A percentile compares a stretch with the other conserved stretches of the same genome.
phyloP scores from a whole-genome alignment of 2,888 invertebrate genomes.

The Caenorhabditis sp. region DNA sequence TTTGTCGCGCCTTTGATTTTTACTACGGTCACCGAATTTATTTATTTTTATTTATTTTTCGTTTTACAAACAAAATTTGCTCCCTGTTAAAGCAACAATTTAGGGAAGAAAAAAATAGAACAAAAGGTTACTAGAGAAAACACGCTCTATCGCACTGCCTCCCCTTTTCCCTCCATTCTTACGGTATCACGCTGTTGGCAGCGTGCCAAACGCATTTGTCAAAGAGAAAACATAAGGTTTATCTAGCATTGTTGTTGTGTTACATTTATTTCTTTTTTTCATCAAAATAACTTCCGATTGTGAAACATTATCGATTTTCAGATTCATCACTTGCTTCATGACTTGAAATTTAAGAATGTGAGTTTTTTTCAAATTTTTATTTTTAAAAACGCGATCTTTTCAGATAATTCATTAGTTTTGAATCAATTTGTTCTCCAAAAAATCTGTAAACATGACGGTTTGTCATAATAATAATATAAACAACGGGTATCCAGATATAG shows the following conservation, averaged over 20 bases:
- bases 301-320: not conserved
- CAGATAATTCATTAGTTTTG: not conserved
- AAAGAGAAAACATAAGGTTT: not conserved
- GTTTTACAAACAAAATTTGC: too few relatives aligned
- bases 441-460: not conserved
- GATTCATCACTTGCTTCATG: not conserved
- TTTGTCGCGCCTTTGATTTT: too few relatives aligned
- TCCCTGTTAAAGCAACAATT: too few relatives aligned
- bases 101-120: too few relatives aligned
- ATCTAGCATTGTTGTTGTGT: not conserved
- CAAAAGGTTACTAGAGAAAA: conserved; percentile 3
- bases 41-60: too few relatives aligned
- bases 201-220: conserved; percentile 1
- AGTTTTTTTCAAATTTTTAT: not conserved
- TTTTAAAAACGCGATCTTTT: too few relatives aligned
- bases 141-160: conserved; percentile 17
- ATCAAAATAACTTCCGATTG: not conserved
- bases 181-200: conserved; percentile 9
- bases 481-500: conserved; percentile 10
- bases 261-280: not conserved
- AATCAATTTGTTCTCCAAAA: not conserved
- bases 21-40: too few relatives aligned
- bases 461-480: conserved; percentile 3
- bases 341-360: not conserved
- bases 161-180: not conserved